Conservation (phyloP, 2,888 invertebrate species). For the Agrotis clavis region DNA sequence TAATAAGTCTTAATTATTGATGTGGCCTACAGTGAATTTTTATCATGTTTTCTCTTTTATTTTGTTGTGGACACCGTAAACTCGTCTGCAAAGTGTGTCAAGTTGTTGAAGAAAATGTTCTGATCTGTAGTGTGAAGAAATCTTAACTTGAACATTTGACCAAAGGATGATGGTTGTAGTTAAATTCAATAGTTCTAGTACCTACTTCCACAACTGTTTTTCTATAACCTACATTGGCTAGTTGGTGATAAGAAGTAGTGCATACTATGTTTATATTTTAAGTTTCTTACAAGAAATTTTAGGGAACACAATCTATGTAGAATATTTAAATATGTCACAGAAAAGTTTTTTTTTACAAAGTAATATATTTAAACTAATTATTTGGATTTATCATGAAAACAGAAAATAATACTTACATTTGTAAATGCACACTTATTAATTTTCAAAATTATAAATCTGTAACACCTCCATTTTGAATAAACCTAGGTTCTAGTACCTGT, state of each 20-base stretch:
- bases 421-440: not conserved
- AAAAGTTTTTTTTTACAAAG: not conserved
- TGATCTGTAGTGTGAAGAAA: constrained; percentile 12
- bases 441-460: not conserved
- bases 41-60: constrained; percentile 54
- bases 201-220: constrained; percentile 30
- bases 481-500: too few relatives aligned
- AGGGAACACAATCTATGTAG: not conserved
- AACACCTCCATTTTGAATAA: not conserved
- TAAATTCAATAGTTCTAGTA: not conserved
- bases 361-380: not conserved
- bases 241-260: constrained; percentile 49
- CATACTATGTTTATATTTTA: not conserved
- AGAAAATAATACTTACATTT: not conserved
- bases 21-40: constrained; percentile 28
- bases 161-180: constrained; percentile 21
- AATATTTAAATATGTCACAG: constrained; percentile 20
- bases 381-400: not conserved
- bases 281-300: not conserved
- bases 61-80: constrained; percentile 21
- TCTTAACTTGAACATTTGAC: not conserved
- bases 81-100: constrained; percentile 51
- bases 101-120: constrained; percentile 17
- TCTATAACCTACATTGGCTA: constrained; percentile 49
- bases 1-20: constrained; percentile 39